Evolutionary conservation across 2,113 vertebrate genomes (phyloP), one percentile per base, ranked within the genome.

Genomic region (Erythrocercus mccallii): DNA sequence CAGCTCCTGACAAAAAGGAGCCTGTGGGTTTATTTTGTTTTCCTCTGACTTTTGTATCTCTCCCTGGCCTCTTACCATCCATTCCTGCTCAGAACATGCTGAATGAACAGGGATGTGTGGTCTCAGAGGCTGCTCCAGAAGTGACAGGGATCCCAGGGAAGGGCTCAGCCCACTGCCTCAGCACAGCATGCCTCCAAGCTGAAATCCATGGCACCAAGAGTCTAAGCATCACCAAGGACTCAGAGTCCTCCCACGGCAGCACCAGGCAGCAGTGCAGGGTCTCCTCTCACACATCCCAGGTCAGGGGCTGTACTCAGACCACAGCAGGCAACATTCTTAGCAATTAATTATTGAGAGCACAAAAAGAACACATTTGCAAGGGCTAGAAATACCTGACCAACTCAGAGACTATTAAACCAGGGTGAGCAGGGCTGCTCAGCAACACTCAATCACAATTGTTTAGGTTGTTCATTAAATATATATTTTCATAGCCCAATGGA

Each of bases 251-350:
- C 42, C 48, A 23, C 54, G 81, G 64, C 11, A 2, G 76, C 50
- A 48, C 31, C 40, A 22, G 82, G 50, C 45, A 81, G 38, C 62
- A 58, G 27, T 3, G 37, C 53, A 77, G 72, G 53, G 37, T 33
- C 53, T 69, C 11, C 37, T 58, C 45, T 53, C 45, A 53, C 54
- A 4, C 22, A 24, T 14, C 27, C 40, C 82, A 47, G 19, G 11
- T 40, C 50, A 50, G 78, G 47, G 71, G 20, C 38, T 45, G 12
- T 7, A 9, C 40, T 37, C 35, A 44, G 40, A 28, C 18, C 25
- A 33, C 24, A 35, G 33, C 4, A 0, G 13, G 33, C 28, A 22
- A 57, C 0, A 0, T 16, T 15, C 35, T 54, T 15, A 24, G n/a
- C 53, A 31, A 42, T 24, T 61, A 74, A 50, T 31, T 60, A 37